phyloP scores from a whole-genome alignment of 2,113 vertebrate species.

The Regulus satrapa region DNA sequence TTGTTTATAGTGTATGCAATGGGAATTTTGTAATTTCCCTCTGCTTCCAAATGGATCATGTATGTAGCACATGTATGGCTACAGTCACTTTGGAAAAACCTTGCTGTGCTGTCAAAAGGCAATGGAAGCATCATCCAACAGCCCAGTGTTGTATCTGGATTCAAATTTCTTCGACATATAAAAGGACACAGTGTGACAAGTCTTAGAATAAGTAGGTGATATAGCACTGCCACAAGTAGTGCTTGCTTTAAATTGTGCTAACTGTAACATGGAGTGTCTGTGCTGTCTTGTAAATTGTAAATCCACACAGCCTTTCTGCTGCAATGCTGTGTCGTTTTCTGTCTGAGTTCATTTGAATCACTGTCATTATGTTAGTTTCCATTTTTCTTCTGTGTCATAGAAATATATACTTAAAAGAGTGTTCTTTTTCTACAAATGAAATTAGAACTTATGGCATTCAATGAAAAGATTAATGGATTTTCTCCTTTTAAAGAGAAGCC shows the following conservation, averaged over 20 bases:
- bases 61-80: not conserved
- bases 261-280: not conserved
- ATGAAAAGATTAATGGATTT: not conserved
- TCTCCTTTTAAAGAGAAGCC: not conserved
- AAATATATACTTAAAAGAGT: not conserved
- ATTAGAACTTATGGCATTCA: not conserved
- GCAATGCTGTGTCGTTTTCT: not conserved
- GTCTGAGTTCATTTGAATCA: not conserved
- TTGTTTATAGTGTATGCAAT: not conserved
- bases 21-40: not conserved
- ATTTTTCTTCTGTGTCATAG: not conserved
- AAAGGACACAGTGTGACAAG: not conserved
- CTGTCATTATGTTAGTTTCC: not conserved
- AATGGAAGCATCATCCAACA: not conserved
- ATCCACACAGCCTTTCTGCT: not conserved
- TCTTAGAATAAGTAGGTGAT: not conserved
- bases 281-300: not conserved
- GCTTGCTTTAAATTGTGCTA: not conserved
- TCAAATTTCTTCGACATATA: not conserved
- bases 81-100: not conserved
- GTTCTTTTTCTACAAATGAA: not conserved
- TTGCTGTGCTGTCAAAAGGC: not conserved
- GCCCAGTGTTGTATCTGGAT: not conserved
- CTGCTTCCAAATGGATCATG: not conserved
- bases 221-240: not conserved